These are phyloP conservation scores for Salmo trutta DNA, from an alignment of 2,797 vertebrate species.

Conservation along the genomic window DNA sequence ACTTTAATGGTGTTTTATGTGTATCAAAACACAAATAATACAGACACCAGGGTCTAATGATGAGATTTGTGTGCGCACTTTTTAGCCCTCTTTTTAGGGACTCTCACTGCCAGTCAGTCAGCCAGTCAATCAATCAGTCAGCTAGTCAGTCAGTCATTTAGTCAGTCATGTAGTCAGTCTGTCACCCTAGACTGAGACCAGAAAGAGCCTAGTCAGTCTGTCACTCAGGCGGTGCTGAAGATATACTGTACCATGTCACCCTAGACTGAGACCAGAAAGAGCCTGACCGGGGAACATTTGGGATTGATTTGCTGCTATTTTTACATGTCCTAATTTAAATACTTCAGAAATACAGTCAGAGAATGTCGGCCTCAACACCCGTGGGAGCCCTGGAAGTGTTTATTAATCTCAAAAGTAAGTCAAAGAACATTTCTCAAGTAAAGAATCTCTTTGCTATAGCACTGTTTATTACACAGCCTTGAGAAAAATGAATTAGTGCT, in stretches of 20 bases:
- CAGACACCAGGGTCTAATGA: neutral
- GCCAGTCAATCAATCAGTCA: no score
- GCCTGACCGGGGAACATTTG: conserved; percentile 63
- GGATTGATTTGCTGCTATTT: conserved; percentile 83
- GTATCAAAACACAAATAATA: conserved; percentile 47
- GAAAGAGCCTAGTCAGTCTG: conserved; percentile 7
- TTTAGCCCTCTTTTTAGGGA: neutral
- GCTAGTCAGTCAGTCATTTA: no score
- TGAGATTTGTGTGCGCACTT: neutral
- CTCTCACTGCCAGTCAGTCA: conserved; percentile 48
- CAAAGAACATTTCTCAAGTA: conserved; percentile 1
- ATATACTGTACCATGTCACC: conserved; percentile 36
- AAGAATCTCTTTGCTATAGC: conserved; percentile 42
- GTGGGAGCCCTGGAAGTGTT: conserved; percentile 40
- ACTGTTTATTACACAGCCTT: conserved; percentile 37
- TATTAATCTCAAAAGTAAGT: conserved; percentile 51
- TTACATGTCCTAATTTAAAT: conserved; percentile 80
- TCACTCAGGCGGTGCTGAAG: no score
- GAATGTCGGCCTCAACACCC: conserved; percentile 2
- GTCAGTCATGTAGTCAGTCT: neutral
- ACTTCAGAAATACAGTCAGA: conserved; percentile 58
- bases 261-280: conserved; percentile 73
- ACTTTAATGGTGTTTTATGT: conserved; percentile 68
- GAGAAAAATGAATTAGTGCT: conserved; percentile 14
- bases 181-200: conserved; percentile 33